A percentile compares a stretch with the other conserved stretches of the same genome.
These are phyloP conservation scores for Apaloderma vittatum DNA, from an alignment of 2,113 vertebrate genomes.

Conservation along the genomic window DNA sequence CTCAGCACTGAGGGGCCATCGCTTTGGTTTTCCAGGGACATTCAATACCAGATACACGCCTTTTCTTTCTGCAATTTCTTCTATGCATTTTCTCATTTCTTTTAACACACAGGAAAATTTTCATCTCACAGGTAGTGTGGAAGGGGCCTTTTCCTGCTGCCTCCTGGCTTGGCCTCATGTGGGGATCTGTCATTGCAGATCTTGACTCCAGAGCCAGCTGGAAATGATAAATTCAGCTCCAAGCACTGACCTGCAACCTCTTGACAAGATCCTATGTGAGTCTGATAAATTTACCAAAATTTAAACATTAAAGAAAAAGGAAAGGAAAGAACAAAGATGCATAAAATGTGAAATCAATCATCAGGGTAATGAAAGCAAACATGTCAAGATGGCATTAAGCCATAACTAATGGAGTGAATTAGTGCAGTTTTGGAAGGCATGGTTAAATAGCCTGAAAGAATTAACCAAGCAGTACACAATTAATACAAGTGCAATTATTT, in stretches of 20 bases:
- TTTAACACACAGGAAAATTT: not conserved
- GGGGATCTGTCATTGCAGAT: not conserved
- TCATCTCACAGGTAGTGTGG: not conserved
- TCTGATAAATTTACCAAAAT: not conserved
- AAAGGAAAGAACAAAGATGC: not conserved
- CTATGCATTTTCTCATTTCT: not conserved
- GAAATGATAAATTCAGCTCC: not conserved
- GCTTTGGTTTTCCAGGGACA: not conserved
- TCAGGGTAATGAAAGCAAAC: not conserved
- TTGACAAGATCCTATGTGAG: not conserved
- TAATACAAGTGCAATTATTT: not conserved
- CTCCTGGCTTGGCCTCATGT: not conserved
- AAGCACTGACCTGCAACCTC: not conserved
- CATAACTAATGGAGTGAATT: not conserved
- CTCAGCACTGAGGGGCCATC: not conserved
- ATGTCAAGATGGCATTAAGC: not conserved
- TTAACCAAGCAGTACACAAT: not conserved
- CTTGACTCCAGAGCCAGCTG: not conserved
- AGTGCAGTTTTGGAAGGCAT: not conserved
- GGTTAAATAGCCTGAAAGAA: constrained; percentile 46
- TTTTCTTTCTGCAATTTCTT: not conserved
- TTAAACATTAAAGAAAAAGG: not conserved
- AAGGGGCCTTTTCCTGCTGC: not conserved
- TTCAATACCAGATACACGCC: not conserved
- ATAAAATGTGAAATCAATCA: not conserved